These are phyloP conservation scores for Agelaius phoeniceus DNA, from an alignment of 2,113 vertebrate species.

Conservation along the genomic window DNA sequence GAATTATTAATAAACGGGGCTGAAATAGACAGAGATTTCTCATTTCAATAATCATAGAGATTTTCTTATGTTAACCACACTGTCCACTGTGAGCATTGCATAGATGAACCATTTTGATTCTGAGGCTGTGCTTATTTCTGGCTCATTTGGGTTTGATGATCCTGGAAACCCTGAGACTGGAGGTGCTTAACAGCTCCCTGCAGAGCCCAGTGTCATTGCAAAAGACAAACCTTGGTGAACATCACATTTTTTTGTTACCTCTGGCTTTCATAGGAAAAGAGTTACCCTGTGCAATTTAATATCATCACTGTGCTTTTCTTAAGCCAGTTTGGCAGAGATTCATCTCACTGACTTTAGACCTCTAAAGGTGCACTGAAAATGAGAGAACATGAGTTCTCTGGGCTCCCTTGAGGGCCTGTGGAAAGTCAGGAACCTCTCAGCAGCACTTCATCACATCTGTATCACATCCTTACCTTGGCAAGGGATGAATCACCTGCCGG, in stretches of 20 bases:
- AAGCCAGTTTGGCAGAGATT: neutral
- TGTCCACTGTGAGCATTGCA: neutral
- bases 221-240: neutral
- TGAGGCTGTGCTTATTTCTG: neutral
- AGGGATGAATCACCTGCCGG: conserved; percentile 15
- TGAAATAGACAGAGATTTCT: neutral
- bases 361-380: conserved; percentile 14
- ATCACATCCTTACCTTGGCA: conserved; percentile 1
- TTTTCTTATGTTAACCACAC: neutral
- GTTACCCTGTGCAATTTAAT: neutral
- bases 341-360: neutral
- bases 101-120: neutral
- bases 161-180: neutral
- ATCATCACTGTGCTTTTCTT: neutral
- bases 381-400: neutral
- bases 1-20: neutral
- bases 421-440: conserved; percentile 7
- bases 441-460: conserved; percentile 42
- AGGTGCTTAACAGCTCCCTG: neutral
- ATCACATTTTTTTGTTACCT: neutral
- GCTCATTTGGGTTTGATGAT: neutral
- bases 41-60: neutral
- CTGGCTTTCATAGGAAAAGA: neutral
- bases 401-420: neutral
- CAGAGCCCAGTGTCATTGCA: neutral